Evolutionary conservation across 2,113 vertebrate species (phyloP).

Genomic region (Plectropomus leopardus): DNA sequence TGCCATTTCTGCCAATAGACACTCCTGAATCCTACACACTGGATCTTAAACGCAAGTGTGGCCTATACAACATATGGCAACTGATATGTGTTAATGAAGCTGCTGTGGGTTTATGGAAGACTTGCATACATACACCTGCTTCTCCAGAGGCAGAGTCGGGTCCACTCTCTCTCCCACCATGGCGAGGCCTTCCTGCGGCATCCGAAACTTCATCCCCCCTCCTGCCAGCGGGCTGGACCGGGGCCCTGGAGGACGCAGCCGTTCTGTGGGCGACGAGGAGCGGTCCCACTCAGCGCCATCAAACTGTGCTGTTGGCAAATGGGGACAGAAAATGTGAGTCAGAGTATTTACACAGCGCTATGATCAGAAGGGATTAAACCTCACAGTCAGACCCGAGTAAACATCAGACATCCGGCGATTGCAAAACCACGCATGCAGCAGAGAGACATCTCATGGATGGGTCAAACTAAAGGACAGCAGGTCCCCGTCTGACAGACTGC

Average conservation of each 20-base stretch:
- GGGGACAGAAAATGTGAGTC: conserved; percentile 57
- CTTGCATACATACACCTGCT: conserved; percentile 93
- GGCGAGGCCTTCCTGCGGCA: conserved; percentile 87
- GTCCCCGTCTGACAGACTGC: conserved; percentile 18
- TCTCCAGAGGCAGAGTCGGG: conserved; percentile 92
- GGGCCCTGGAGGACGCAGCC: conserved; percentile 83
- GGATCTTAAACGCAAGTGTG: not conserved
- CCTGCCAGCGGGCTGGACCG: conserved; percentile 87
- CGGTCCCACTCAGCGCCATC: conserved; percentile 90
- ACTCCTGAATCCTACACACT: no score
- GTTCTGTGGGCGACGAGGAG: conserved; percentile 88
- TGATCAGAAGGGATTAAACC: conserved; percentile 61
- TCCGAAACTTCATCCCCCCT: conserved; percentile 90
- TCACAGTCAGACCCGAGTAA: conserved; percentile 51
- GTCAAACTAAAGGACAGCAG: conserved; percentile 6
- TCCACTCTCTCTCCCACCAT: conserved; percentile 94
- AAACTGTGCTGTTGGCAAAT: conserved; percentile 89
- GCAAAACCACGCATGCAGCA: conserved; percentile 20
- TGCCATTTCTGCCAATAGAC: no score
- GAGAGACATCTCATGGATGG: conserved; percentile 11
- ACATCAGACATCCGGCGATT: conserved; percentile 54
- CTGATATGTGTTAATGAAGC: not conserved
- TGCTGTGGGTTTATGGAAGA: conserved; percentile 3
- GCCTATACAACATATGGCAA: not conserved
- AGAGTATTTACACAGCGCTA: conserved; percentile 50